These are phyloP conservation scores for Tipula lateralis DNA, from an alignment of 2,888 invertebrate genomes.

Conservation along the genomic window DNA sequence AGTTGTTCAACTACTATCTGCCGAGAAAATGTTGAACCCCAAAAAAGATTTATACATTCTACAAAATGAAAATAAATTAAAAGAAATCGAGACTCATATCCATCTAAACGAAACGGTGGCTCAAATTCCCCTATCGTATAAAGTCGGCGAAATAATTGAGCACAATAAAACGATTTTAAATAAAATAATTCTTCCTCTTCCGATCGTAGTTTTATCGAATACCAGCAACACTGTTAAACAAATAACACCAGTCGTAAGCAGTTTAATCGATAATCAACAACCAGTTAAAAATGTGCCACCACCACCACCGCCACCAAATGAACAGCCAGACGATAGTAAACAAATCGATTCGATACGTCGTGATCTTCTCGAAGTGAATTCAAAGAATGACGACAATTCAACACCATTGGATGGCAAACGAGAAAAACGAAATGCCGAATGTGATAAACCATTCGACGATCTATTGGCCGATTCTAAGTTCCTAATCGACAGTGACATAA, in stretches of 20 bases:
- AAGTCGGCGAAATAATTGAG: slow-evolving; percentile 41
- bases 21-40: slow-evolving; percentile 39
- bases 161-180: slow-evolving; percentile 34
- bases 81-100: slow-evolving; percentile 2
- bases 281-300: neutral
- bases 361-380: slow-evolving; percentile 42
- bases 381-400: slow-evolving; percentile 32
- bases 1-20: slow-evolving; percentile 33
- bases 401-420: slow-evolving; percentile 35
- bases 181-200: slow-evolving; percentile 41
- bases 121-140: slow-evolving; percentile 42
- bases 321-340: slow-evolving; percentile 25
- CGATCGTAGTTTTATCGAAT: slow-evolving; percentile 40
- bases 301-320: too few relatives aligned
- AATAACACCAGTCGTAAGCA: neutral
- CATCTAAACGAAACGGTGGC: neutral
- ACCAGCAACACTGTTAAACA: neutral
- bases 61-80: slow-evolving; percentile 31
- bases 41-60: slow-evolving; percentile 33
- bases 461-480: slow-evolving; percentile 30
- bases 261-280: neutral
- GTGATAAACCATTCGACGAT: slow-evolving; percentile 37
- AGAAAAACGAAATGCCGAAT: slow-evolving; percentile 31
- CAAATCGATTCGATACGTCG: slow-evolving; percentile 44
- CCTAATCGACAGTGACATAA: slow-evolving; percentile 38